phyloP scores from a whole-genome alignment of 2,113 vertebrate species.

The Bufo bufo region DNA sequence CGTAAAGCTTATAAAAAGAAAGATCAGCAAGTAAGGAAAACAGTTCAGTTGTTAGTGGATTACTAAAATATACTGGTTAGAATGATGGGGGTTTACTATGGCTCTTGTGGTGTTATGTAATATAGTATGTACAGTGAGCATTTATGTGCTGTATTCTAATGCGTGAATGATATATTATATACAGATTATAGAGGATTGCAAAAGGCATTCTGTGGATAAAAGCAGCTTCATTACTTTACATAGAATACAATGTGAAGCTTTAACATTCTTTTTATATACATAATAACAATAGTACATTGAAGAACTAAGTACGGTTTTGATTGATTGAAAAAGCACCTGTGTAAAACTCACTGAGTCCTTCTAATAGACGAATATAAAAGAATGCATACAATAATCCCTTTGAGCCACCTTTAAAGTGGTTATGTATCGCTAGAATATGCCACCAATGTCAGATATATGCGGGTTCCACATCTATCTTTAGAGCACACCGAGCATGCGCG shows the following conservation, averaged over 20 bases:
- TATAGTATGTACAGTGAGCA: neutral
- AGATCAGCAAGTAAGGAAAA: neutral
- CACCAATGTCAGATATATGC: too few species aligned
- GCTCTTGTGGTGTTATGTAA: neutral
- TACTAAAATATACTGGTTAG: slow-evolving; percentile 1
- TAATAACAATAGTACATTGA: neutral
- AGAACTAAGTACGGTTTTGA: neutral
- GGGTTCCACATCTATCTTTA: too few species aligned
- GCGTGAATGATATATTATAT: neutral
- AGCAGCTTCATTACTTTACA: neutral
- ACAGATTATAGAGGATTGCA: slow-evolving; percentile 6
- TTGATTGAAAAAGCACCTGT: too few species aligned
- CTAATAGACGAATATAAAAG: neutral
- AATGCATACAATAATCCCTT: neutral
- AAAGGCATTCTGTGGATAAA: slow-evolving; percentile 12
- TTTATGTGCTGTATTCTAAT: neutral
- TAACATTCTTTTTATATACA: neutral
- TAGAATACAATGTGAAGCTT: neutral
- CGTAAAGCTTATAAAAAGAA: neutral
- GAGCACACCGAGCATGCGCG: too few species aligned
- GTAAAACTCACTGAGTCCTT: neutral
- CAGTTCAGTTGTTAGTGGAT: slow-evolving; percentile 5
- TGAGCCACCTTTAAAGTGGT: neutral
- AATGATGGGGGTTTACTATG: neutral
- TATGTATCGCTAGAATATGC: too few species aligned